These are phyloP conservation scores for Capitella teleta DNA, from an alignment of 1,140 invertebrate species.

Conservation along the genomic window DNA sequence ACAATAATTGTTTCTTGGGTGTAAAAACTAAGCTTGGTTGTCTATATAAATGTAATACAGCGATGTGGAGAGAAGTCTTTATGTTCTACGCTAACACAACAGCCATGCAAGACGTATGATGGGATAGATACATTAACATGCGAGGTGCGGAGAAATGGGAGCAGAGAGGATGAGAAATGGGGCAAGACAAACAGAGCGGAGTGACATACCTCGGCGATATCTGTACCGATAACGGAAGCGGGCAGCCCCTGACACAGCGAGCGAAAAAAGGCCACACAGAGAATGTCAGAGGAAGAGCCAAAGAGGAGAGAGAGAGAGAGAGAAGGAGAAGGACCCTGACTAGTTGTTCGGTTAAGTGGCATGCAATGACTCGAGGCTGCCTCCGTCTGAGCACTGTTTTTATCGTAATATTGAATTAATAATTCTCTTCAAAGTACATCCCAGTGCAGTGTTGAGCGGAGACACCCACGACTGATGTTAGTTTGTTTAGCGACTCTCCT, in stretches of 20 bases:
- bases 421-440: no score
- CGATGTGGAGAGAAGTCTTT: no score
- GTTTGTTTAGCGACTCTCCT: no score
- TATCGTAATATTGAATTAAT: not conserved
- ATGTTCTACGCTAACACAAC: no score
- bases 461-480: no score
- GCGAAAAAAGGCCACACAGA: not conserved
- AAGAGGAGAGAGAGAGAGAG: not conserved
- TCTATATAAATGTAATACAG: no score
- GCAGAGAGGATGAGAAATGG: not conserved
- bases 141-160: not conserved
- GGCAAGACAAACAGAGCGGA: not conserved
- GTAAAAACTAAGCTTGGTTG: no score
- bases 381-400: not conserved
- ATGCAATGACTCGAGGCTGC: not conserved
- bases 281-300: not conserved
- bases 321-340: not conserved
- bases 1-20: no score
- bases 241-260: slow-evolving; percentile 1
- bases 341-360: not conserved
- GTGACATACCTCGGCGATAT: slow-evolving; percentile 9
- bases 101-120: no score
- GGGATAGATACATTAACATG: not conserved
- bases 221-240: slow-evolving; percentile 8
- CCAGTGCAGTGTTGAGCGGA: no score